A percentile compares a stretch with the other conserved stretches of the same genome.
phyloP scores from a whole-genome alignment of 1,140 invertebrate genomes.

The Rhyacophila brunnea region DNA sequence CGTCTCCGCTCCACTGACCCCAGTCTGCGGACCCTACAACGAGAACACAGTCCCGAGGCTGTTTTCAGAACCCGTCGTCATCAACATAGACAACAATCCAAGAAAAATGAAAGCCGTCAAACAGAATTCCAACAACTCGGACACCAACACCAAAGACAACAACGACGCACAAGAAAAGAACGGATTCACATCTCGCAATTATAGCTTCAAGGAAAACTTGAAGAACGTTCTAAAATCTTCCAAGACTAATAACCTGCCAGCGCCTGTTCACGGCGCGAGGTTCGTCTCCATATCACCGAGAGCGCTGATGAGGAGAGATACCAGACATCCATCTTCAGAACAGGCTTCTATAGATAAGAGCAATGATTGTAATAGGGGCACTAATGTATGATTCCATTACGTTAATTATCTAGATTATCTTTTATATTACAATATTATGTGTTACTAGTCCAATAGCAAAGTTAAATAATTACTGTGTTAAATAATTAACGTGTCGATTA shows the following conservation, averaged over 20 bases:
- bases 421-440: no score
- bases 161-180: slow-evolving; percentile 13
- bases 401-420: no score
- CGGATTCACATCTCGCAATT: slow-evolving; percentile 25
- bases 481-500: no score
- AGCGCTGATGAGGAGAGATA: slow-evolving; percentile 18
- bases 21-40: slow-evolving; percentile 17
- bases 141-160: slow-evolving; percentile 13
- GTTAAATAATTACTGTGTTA: no score
- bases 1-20: slow-evolving; percentile 29
- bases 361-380: no score
- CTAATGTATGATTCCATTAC: no score
- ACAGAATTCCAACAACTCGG: slow-evolving; percentile 25
- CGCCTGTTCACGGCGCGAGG: slow-evolving; percentile 25
- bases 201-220: slow-evolving; percentile 33
- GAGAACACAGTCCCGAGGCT: slow-evolving; percentile 22
- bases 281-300: slow-evolving; percentile 26
- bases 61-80: slow-evolving; percentile 20
- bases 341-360: no score
- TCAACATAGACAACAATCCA: slow-evolving; percentile 4
- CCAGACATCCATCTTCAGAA: background rate
- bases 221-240: slow-evolving; percentile 30
- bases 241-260: slow-evolving; percentile 17
- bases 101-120: slow-evolving; percentile 13
- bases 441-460: no score